Conservation (phyloP, 1,140 invertebrate species). For the Hyposmocoma kahamanoa region DNA sequence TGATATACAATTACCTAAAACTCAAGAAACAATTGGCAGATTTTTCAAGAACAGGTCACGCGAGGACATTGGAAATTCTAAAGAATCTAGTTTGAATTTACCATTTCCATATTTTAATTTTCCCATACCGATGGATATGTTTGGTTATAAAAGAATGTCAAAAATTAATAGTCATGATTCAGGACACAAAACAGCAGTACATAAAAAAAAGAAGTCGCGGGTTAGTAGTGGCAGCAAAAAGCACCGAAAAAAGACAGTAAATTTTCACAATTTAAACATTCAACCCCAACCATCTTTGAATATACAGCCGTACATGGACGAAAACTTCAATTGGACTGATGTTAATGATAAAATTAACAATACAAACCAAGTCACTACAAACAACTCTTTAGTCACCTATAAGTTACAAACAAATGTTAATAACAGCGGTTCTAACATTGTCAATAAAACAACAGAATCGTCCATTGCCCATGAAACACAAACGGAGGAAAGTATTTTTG, state of each 20-base stretch:
- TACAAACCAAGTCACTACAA: constrained; percentile 10
- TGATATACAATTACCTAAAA: constrained; percentile 46
- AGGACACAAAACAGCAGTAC: constrained; percentile 45
- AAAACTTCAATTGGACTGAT: constrained; percentile 3
- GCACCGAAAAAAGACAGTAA: constrained; percentile 38
- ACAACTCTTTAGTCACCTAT: constrained; percentile 6
- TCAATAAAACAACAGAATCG: too few relatives aligned
- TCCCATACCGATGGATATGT: constrained; percentile 39
- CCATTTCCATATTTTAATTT: constrained; percentile 44
- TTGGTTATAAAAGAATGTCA: constrained; percentile 25
- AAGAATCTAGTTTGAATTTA: constrained; percentile 31
- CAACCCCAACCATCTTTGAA: constrained; percentile 12
- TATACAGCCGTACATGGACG: constrained; percentile 2
- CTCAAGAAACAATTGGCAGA: constrained; percentile 20
- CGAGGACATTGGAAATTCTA: constrained; percentile 24
- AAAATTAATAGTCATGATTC: constrained; percentile 25
- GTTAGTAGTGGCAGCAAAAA: constrained; percentile 30
- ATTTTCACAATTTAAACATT: constrained; percentile 32
- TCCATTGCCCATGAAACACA: constrained; percentile 27
- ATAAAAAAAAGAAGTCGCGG: constrained; percentile 53
- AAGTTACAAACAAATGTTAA: too few relatives aligned
- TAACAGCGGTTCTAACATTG: too few relatives aligned
- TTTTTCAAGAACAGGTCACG: constrained; percentile 17
- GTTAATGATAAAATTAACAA: constrained; percentile 8
- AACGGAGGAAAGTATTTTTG: constrained; percentile 28